These are phyloP conservation scores for Anthrax anthrax DNA, from an alignment of 2,888 invertebrate species.

Conservation along the genomic window DNA sequence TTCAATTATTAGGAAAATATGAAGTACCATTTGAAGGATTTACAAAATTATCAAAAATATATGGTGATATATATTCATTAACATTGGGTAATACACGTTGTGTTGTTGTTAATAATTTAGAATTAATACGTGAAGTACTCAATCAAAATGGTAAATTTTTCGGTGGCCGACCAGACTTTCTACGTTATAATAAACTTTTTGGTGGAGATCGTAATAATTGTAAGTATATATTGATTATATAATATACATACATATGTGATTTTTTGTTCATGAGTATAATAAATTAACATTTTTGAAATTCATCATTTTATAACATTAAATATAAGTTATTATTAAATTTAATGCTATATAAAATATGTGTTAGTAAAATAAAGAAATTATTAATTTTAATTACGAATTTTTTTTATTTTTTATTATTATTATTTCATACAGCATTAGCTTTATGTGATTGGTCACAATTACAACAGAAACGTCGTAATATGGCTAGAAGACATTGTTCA, in stretches of 20 bases:
- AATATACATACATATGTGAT: no score
- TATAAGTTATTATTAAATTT: no score
- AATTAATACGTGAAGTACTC: slow-evolving; percentile 55
- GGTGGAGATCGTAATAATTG: slow-evolving; percentile 75
- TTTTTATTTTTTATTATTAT: not conserved
- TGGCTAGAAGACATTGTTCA: slow-evolving; percentile 67
- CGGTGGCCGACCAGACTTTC: slow-evolving; percentile 67
- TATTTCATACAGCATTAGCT: slow-evolving; percentile 52
- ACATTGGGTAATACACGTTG: slow-evolving; percentile 52
- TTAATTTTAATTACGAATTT: no score
- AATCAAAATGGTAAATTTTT: slow-evolving; percentile 67
- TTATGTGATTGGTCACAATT: slow-evolving; percentile 78
- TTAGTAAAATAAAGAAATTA: no score
- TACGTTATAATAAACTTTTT: slow-evolving; percentile 67
- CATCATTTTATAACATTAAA: no score
- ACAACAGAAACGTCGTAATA: slow-evolving; percentile 60
- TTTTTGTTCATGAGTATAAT: no score
- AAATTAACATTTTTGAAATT: no score
- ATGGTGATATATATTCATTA: slow-evolving; percentile 58
- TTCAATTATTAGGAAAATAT: slow-evolving; percentile 47
- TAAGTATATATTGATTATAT: slow-evolving; percentile 43
- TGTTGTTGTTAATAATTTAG: slow-evolving; percentile 60
- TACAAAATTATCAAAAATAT: slow-evolving; percentile 47
- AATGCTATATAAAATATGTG: no score
- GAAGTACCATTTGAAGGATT: slow-evolving; percentile 58